Evolutionary conservation across 1,140 invertebrate genomes (phyloP).

Genomic region (Drosophila yakuba): DNA sequence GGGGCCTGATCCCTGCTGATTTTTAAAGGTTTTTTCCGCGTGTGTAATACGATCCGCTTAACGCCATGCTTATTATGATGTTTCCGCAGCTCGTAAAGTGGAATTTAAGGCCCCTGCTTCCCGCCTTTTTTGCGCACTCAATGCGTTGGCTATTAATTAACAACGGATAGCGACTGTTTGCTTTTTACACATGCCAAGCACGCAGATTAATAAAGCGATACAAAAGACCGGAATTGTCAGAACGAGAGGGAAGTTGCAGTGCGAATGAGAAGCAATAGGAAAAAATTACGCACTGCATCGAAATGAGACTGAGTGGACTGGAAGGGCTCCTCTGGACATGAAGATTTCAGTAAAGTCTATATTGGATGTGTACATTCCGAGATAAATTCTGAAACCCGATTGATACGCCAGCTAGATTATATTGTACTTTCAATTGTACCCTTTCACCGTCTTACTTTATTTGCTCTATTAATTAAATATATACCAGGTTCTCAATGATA

Average conservation of each 20-base stretch:
- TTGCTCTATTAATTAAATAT: neutral
- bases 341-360: neutral
- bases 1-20: conserved; percentile 44
- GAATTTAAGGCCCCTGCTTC: conserved; percentile 44
- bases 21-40: conserved; percentile 28
- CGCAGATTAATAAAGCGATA: conserved; percentile 55
- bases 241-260: neutral
- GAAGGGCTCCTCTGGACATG: neutral
- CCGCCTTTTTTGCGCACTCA: conserved; percentile 44
- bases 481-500: too few species aligned
- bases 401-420: too few species aligned
- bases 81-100: conserved; percentile 47
- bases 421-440: too few species aligned
- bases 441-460: too few species aligned
- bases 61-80: conserved; percentile 56
- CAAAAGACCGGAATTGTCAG: neutral
- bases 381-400: too few species aligned
- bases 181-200: conserved; percentile 45
- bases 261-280: neutral
- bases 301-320: neutral
- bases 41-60: conserved; percentile 31
- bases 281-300: neutral
- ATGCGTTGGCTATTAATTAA: conserved; percentile 76
- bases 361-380: neutral
- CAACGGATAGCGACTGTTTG: conserved; percentile 53